Percentiles rank a stretch among this genome's conserved stretches.
These are phyloP conservation scores for Rhinophrynus dorsalis DNA, from an alignment of 2,797 vertebrate species.

Conservation along the genomic window DNA sequence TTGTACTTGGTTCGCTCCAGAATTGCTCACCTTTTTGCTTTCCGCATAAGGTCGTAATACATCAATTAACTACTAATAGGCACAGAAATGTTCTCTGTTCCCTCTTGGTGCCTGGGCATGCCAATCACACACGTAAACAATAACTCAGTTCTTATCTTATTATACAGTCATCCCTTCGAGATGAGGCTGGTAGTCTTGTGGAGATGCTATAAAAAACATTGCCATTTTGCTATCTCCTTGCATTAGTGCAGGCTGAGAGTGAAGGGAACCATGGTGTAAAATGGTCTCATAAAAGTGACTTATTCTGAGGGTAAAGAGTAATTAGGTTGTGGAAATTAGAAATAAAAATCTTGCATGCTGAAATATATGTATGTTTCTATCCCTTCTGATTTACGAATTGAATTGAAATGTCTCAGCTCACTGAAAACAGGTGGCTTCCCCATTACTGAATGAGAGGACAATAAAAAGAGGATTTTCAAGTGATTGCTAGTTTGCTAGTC, in stretches of 20 bases:
- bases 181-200: slow-evolving; percentile 12
- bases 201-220: slow-evolving; percentile 28
- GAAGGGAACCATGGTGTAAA: slow-evolving; percentile 45
- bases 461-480: too few species aligned
- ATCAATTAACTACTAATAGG: slow-evolving; percentile 32
- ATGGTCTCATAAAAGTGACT: slow-evolving; percentile 52
- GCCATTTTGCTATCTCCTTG: slow-evolving; percentile 15
- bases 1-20: too few species aligned
- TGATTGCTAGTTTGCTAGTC: too few species aligned
- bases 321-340: slow-evolving; percentile 48
- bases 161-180: slow-evolving; percentile 31
- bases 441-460: not conserved
- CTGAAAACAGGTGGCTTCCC: not conserved
- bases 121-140: slow-evolving; percentile 42
- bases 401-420: not conserved
- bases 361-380: slow-evolving; percentile 50
- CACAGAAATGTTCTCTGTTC: not conserved
- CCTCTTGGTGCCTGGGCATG: slow-evolving; percentile 23
- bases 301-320: slow-evolving; percentile 44
- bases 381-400: slow-evolving; percentile 50
- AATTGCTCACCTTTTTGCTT: too few species aligned
- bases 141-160: slow-evolving; percentile 40
- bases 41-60: slow-evolving; percentile 10
- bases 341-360: slow-evolving; percentile 25
- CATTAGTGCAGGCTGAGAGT: slow-evolving; percentile 19